Conservation (phyloP, 2,797 vertebrate species). For the Hippocampus kuda region DNA sequence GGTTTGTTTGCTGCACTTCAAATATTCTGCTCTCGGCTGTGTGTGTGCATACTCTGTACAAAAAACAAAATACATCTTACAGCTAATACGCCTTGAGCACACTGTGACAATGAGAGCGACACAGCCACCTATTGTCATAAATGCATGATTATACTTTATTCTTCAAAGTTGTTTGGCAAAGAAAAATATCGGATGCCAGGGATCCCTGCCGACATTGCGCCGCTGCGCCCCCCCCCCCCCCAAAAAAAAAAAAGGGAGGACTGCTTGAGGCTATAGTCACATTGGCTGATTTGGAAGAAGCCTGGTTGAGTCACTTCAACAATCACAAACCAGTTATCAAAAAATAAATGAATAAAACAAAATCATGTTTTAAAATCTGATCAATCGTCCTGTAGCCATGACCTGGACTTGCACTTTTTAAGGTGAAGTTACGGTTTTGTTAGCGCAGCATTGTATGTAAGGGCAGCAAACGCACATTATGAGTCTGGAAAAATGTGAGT, state of each 20-base stretch:
- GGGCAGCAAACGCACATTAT: slow-evolving; percentile 24
- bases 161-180: no score
- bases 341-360: slow-evolving; percentile 35
- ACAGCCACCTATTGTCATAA: no score
- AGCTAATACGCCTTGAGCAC: neutral
- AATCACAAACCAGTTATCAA: neutral
- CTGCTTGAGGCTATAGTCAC: neutral
- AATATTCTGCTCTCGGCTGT: neutral
- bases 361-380: slow-evolving; percentile 18
- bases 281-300: neutral
- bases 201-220: no score
- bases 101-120: neutral
- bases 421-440: slow-evolving; percentile 38
- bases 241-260: no score
- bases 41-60: neutral
- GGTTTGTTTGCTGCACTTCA: neutral
- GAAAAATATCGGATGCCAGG: no score
- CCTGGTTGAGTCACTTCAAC: neutral
- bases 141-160: no score
- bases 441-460: slow-evolving; percentile 28
- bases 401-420: slow-evolving; percentile 30
- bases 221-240: no score
- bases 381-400: slow-evolving; percentile 20
- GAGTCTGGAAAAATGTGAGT: slow-evolving; percentile 26
- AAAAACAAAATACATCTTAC: neutral